Evolutionary conservation across 2,888 invertebrate genomes (phyloP).

Genomic region (Ypsolopha sequella): DNA sequence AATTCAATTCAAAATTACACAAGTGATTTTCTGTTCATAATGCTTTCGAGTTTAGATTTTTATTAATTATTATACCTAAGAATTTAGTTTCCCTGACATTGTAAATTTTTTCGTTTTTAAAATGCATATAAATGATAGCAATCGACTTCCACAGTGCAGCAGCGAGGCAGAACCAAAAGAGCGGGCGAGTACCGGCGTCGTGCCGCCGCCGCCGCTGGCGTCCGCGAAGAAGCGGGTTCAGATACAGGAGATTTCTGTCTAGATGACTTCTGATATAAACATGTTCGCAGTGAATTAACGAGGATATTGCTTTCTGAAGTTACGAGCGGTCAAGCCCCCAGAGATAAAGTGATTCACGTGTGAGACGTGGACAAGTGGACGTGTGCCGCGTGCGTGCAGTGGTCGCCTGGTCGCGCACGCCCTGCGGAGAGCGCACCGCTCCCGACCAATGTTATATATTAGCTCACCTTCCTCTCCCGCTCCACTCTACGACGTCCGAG

Average conservation of each 20-base stretch:
- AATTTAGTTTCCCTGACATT: too few relatives aligned
- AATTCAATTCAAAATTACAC: too few relatives aligned
- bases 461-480: too few relatives aligned
- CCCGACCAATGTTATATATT: not conserved
- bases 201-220: conserved; percentile 22
- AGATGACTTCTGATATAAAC: conserved; percentile 32
- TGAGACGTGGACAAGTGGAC: not conserved
- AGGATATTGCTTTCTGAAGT: too few relatives aligned
- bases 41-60: too few relatives aligned
- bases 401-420: not conserved
- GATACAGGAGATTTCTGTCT: conserved; percentile 85
- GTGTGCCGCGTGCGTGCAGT: not conserved
- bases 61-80: too few relatives aligned
- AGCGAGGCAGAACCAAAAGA: conserved; percentile 60
- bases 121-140: too few relatives aligned
- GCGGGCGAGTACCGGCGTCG: conserved; percentile 23
- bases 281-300: not conserved
- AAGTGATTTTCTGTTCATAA: too few relatives aligned
- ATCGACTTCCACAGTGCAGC: conserved; percentile 63
- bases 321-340: not conserved
- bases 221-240: conserved; percentile 83
- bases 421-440: too few relatives aligned
- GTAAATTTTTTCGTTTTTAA: too few relatives aligned
- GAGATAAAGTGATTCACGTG: not conserved
- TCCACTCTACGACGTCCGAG: not conserved